Evolutionary conservation across 2,113 vertebrate species (phyloP).

Genomic region (Misgurnus anguillicaudatus): DNA sequence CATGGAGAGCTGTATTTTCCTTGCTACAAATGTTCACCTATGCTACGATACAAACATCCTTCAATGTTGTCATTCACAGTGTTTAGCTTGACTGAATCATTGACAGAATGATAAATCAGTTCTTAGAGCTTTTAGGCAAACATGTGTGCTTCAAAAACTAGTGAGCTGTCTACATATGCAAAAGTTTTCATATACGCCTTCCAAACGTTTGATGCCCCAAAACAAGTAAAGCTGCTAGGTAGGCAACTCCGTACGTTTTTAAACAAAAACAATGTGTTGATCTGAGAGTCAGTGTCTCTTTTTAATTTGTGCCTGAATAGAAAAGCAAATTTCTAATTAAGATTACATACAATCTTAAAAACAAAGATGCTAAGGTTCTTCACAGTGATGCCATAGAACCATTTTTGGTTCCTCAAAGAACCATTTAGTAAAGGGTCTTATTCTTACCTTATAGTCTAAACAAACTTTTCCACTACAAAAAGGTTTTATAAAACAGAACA

Average conservation of each 20-base stretch:
- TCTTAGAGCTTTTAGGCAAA: background rate
- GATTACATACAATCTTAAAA: no score
- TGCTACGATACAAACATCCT: conserved; percentile 13
- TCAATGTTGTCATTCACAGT: conserved; percentile 50
- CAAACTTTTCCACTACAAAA: no score
- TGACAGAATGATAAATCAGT: conserved; percentile 37
- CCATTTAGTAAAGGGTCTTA: no score
- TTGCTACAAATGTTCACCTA: conserved; percentile 36
- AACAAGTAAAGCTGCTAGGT: background rate
- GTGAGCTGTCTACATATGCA: background rate
- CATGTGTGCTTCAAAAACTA: background rate
- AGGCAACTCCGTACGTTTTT: background rate
- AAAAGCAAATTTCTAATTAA: conserved; percentile 1
- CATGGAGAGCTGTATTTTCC: conserved; percentile 8
- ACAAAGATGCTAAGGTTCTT: no score
- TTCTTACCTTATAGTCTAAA: no score
- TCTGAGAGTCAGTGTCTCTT: background rate
- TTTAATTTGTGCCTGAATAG: background rate
- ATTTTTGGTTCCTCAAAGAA: no score
- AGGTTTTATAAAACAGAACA: no score
- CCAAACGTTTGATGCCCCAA: background rate
- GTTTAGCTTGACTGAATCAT: conserved; percentile 43
- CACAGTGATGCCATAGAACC: no score
- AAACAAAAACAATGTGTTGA: background rate
- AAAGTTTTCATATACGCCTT: background rate